Base-by-base conservation (phyloP, 2,797 vertebrate species). In the Ceryle rudis region DNA sequence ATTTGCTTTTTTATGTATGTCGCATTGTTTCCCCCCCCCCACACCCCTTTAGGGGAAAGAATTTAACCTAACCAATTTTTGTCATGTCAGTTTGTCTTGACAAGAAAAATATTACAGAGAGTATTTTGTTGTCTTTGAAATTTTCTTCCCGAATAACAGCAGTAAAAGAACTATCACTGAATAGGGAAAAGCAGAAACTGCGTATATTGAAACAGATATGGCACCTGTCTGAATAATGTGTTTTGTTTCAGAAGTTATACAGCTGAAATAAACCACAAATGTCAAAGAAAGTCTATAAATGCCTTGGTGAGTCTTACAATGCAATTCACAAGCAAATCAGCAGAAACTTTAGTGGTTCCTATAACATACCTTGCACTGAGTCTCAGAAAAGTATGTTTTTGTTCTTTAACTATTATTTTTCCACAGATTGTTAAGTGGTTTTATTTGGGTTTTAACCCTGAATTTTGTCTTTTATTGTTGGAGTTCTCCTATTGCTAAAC, bases 171-270 rank as follows among this genome's bases (percentile, higher is more conserved):
- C 57, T 61, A 39, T 13, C 66, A 69, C 44, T 9, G n/a, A 92
- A 84, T 65, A 52, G 8, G 82, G 46, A 86, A 83, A 86, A 23
- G 1, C 41, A 88, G 55, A 78, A 70, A 83, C 91, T 42, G 84
- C n/a, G 54, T 94, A 10, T 1, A 7, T 58, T 77, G 75, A 92
- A 97, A 83, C 47, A 87, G 54, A 92, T 65, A 90, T 11, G n/a
- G 86, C 89, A 89, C 86, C 94, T 94, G 88, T 67, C 71, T 95
- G 95, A 92, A 96, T 91, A 95, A 95, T 81, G 44, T 64, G 31
- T 8, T 95, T 93, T 90, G 60, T 57, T 95, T 77, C 83, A 85
- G 60, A 88, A 82, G 9, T 73, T 67, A 52, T 51, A 35, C 2
- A 4, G 64, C 49, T 87, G 66, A 78, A 85, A 73, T 89, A 89